Base-by-base conservation (phyloP, 1,140 invertebrate genomes). In the Macrobrachium nipponense region DNA sequence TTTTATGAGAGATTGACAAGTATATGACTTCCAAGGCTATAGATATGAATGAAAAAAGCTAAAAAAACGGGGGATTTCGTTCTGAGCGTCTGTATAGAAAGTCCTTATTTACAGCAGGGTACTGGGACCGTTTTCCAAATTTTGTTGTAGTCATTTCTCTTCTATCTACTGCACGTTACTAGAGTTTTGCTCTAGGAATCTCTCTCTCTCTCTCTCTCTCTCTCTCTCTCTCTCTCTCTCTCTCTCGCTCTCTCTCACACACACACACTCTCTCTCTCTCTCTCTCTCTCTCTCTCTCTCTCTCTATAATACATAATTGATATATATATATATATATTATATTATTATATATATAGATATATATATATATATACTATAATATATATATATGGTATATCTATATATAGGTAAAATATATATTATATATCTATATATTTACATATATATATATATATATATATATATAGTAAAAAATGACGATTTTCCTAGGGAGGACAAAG, bases 331-430 rank as follows among this genome's bases (percentile, higher is more conserved):
- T 68, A 68, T 68, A 27, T 68, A 68, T 17, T 68, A 68, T 68
- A 68, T 68, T 17, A 66, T n/a, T 66, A 66, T 66, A 27, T 68
- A 68, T 68, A 68, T 68, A 68, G 0, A 68, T 68, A 12, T 68
- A 68, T 68, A 68, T 68, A 68, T 68, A 15, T 68, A 68, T 68
- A 68, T 68, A 68, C n/a, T 68, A 68, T 68, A 68, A 68, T 68
- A 68, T 68, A 68, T 68, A 27, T 68, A 68, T 68, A 68, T n/a
- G n/a, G n/a, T 68, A 68, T 68, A 68, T 68, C 5, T 68, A 68
- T 68, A 68, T 68, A 27, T 68, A 68, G 5, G 11, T 7, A 68
- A 0, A 4, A 0, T 4, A 68, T 68, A 68, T 68, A 68, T 68
- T 36, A 3, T 68, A 68, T 68, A 68, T 68, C 5, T 51, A 51